Conservation (phyloP, 2,113 vertebrate genomes). For the Oenanthe oenanthe region DNA sequence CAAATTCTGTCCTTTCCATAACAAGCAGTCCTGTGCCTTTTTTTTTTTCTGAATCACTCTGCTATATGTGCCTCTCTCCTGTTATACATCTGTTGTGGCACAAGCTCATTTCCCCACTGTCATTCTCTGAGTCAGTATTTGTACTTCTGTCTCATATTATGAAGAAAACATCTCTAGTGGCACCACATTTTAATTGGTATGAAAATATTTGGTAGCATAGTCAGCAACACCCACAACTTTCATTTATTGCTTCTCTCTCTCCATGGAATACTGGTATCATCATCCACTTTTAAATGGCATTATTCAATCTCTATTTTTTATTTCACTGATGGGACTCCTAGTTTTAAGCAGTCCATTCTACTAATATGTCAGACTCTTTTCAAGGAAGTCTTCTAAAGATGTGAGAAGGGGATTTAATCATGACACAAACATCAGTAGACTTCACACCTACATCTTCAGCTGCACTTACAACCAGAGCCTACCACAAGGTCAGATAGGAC, state of each 20-base stretch:
- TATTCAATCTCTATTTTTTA: not conserved
- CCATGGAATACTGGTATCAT: not conserved
- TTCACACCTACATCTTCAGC: not conserved
- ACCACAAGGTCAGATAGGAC: not conserved
- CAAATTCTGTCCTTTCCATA: conserved; percentile 14
- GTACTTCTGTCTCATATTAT: conserved; percentile 67
- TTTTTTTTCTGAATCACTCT: conserved; percentile 42
- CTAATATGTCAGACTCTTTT: not conserved
- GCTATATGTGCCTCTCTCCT: conserved; percentile 60
- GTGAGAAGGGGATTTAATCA: not conserved
- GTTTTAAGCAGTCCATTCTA: not conserved
- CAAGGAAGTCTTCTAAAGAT: not conserved
- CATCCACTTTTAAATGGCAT: not conserved
- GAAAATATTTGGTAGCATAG: conserved; percentile 72
- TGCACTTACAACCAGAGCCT: not conserved
- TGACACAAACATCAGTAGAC: not conserved
- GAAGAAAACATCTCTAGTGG: conserved; percentile 70
- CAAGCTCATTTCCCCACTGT: conserved; percentile 63
- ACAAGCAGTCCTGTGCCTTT: not conserved
- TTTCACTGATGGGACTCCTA: not conserved
- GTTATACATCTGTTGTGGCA: conserved; percentile 70
- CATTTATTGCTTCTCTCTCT: conserved; percentile 26
- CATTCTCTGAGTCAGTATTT: conserved; percentile 74
- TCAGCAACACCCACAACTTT: conserved; percentile 67
- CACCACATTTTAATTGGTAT: conserved; percentile 69